Base-by-base conservation (phyloP, 2,797 vertebrate species). In the Yasuhikotakia modesta region DNA sequence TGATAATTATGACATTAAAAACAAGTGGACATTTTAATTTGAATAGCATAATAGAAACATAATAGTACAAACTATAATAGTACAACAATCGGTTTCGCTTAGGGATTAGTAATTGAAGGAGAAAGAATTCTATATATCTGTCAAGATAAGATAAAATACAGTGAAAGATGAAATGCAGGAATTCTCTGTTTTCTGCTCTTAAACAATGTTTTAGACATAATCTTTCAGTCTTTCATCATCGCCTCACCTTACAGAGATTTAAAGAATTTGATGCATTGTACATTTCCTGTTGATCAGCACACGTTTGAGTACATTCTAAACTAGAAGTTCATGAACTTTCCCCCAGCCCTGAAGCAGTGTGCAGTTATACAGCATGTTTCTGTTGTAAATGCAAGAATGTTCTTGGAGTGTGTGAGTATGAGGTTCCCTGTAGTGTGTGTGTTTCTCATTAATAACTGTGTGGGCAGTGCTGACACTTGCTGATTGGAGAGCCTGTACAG, bases 381-480 rank as follows among this genome's bases (percentile, higher is more conserved):
- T 50, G 71, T 17, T 21, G 27, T 63, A 11, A 50, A 73, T 39
- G 48, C 27, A 61, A 57, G 63, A 43, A 58, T 76, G 73, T 67
- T 48, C 35, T 39, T 30, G 22, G 22, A 19, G 63, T 19, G 3
- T 32, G 24, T 55, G 50, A 53, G 21, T 75, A 39, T 65, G 21
- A 60, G 32, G 22, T n/a, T 27, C 55, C 55, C 30, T 73, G 35
- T 43, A 45, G 43, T 43, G 70, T 55, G 70, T 63, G 46, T 78
- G 75, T 73, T 70, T 81, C 80, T 88, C 86, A 91, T 90, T 91
- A 91, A 91, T 89, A 90, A 88, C 76, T 50, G 27, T 71, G 72
- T 82, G 69, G 83, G 75, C 32, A 71, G n/a, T 78, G 85, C 87
- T 86, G 88, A 87, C 82, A 81, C 82, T 87, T 81, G 81, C 85